Base-by-base conservation (phyloP, 2,797 vertebrate genomes). In the Sciurus vulgaris region DNA sequence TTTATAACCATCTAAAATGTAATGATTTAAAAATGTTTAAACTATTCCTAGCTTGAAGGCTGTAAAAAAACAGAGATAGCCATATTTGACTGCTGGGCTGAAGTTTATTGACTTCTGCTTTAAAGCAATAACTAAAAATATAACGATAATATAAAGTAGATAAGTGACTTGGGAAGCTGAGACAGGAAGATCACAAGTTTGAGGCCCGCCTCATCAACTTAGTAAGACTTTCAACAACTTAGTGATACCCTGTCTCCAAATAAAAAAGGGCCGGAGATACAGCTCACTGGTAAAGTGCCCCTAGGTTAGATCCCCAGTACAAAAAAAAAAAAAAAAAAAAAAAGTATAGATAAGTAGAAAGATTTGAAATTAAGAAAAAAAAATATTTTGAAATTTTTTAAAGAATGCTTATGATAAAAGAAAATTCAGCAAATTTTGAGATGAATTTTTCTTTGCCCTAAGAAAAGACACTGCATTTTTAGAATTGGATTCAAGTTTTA, bases 1-100 rank as follows among this genome's bases (percentile, higher is more conserved):
- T 63, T n/a, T 82, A 28, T 20, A 87, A 81, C 67, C 65, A 93
- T 74, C 89, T 84, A 84, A 96, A 96, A 96, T 65, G n/a, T 2
- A 91, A 83, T 49, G 18, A 59, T 87, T 73, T 14, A 12, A 88
- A 96, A 73, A 82, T 54, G 5, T 54, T 74, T 35, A 94, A 91
- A 74, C 7, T 17, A n/a, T 81, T 89, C 54, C 89, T 76, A 20
- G 28, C 51, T 72, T 22, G 72, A 77, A 22, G 9, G 35, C n/a
- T 86, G 0, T 93, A 44, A 88, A 87, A 91, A 41, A 73, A 24
- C 26, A 56, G 13, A 79, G 30, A 70, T 26, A 61, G 61, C 41
- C 44, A 87, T 17, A 84, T 82, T 56, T 88, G 54, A 33, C 82
- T 92, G 26, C n/a, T 33, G 2, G 47, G 41, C 24, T 93, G 0